phyloP scores from a whole-genome alignment of 2,888 invertebrate genomes.

The Rhodophaea formosa region DNA sequence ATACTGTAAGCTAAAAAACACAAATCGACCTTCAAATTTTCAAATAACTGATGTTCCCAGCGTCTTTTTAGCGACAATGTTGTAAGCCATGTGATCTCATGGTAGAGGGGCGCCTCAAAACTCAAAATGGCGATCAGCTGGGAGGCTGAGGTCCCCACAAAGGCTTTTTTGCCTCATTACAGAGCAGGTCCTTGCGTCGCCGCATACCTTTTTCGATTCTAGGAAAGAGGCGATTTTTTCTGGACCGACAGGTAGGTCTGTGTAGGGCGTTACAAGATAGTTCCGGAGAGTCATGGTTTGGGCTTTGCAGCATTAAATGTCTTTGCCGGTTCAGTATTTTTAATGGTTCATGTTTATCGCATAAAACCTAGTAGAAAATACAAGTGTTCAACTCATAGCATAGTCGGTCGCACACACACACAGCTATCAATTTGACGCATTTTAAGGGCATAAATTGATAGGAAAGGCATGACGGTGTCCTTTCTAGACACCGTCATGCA shows the following conservation, averaged over 20 bases:
- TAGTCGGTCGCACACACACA: too few species aligned
- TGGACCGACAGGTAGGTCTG: slow-evolving; percentile 21
- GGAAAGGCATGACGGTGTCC: too few species aligned
- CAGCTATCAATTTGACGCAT: too few species aligned
- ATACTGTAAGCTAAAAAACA: too few species aligned
- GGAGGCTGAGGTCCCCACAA: slow-evolving; percentile 29
- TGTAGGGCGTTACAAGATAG: slow-evolving; percentile 15
- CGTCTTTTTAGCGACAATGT: slow-evolving; percentile 19
- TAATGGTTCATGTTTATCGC: neutral
- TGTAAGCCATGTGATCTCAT: slow-evolving; percentile 18
- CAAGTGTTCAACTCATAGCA: too few species aligned
- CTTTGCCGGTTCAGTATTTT: slow-evolving; percentile 3
- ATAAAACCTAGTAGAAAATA: too few species aligned
- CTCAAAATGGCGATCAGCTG: slow-evolving; percentile 40
- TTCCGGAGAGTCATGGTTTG: slow-evolving; percentile 16
- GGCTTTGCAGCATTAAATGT: neutral
- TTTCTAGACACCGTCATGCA: too few species aligned
- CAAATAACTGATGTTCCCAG: too few species aligned
- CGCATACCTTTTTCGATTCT: slow-evolving; percentile 26
- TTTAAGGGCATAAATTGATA: too few species aligned
- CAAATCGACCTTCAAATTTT: too few species aligned
- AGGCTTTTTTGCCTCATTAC: slow-evolving; percentile 33
- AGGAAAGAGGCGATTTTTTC: slow-evolving; percentile 27
- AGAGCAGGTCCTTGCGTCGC: slow-evolving; percentile 27
- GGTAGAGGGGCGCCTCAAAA: slow-evolving; percentile 36